phyloP scores from a whole-genome alignment of 2,797 vertebrate genomes.

The Phaenicophaeus curvirostris region DNA sequence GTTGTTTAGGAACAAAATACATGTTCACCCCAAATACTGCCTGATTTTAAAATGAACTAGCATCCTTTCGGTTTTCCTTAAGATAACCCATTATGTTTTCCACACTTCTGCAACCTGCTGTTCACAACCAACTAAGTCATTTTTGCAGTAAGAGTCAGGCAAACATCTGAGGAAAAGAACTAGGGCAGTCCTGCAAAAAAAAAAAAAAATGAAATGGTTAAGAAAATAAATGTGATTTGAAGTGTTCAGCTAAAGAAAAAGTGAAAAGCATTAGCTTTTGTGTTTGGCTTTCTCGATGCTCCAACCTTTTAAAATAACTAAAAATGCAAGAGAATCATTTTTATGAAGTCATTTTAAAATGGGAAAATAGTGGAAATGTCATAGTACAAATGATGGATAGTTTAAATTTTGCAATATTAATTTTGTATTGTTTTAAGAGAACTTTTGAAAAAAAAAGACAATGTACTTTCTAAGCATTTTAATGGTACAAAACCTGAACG shows the following conservation, averaged over 20 bases:
- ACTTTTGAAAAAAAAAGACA: background rate
- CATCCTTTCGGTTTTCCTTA: background rate
- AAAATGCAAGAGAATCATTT: background rate
- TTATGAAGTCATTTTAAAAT: background rate
- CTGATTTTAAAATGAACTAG: background rate
- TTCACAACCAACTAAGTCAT: background rate
- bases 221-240: background rate
- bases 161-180: background rate
- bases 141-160: background rate
- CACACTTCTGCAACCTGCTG: background rate
- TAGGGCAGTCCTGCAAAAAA: background rate
- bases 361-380: background rate
- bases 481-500: background rate
- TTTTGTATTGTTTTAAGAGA: background rate
- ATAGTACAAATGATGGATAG: background rate
- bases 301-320: background rate
- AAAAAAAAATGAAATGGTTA: rapidly evolving
- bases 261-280: background rate
- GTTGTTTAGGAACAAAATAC: background rate
- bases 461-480: background rate
- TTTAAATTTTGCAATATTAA: background rate
- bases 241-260: background rate
- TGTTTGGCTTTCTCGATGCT: background rate
- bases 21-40: background rate
- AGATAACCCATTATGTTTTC: background rate